These are phyloP conservation scores for Narcine bancroftii DNA, from an alignment of 2,113 vertebrate species.

Conservation along the genomic window DNA sequence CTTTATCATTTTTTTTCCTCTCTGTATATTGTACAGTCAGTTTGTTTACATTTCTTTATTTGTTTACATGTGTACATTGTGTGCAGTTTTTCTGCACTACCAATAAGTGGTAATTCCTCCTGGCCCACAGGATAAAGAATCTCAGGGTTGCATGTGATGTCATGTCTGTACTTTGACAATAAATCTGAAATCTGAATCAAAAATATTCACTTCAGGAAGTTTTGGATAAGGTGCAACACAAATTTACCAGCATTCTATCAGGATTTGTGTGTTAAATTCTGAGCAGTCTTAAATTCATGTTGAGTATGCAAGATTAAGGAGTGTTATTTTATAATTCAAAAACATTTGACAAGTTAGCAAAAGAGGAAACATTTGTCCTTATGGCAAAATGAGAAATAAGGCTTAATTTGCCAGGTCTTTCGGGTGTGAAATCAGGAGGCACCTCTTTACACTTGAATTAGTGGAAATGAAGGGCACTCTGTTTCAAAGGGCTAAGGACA, in stretches of 20 bases:
- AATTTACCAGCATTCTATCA: not conserved
- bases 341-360: not conserved
- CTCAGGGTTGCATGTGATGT: too few species aligned
- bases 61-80: too few species aligned
- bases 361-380: not conserved
- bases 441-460: not conserved
- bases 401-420: not conserved
- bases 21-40: too few species aligned
- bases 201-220: not conserved
- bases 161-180: too few species aligned
- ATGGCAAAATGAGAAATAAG: not conserved
- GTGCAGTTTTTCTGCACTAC: too few species aligned
- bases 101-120: too few species aligned
- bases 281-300: not conserved
- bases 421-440: not conserved
- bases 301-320: not conserved
- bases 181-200: too few species aligned
- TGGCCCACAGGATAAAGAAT: too few species aligned
- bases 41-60: too few species aligned
- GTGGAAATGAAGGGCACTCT: not conserved
- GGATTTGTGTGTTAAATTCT: not conserved
- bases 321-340: not conserved
- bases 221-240: not conserved
- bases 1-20: too few species aligned
- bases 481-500: not conserved